Base-by-base conservation (phyloP, 2,113 vertebrate species). In the Acrocephalus kingi region DNA sequence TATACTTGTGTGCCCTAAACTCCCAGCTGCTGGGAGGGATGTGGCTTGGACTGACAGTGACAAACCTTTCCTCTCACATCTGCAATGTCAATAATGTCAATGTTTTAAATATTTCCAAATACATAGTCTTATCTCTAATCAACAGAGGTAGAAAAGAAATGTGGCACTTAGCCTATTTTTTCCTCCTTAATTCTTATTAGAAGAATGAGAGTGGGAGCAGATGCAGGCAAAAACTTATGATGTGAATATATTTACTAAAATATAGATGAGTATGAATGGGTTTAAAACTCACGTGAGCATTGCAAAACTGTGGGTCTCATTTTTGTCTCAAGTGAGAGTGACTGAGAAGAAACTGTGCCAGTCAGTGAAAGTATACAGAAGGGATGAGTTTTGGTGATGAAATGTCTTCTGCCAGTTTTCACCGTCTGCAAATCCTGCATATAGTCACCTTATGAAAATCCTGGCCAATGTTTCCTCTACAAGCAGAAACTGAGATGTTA, bases 191-290 rank as follows among this genome's bases (percentile, higher is more conserved):
- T 20, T 11, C 10, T 85, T 89, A 23, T 41, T 31, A 69, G 30
- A 73, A 90, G 21, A 8, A 30, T 59, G 46, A 82, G 9, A 39
- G 20, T 5, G 2, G 9, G 5, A 82, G 9, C 5, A 84, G 13
- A 8, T 67, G 27, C 7, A 31, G 17, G 22, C 28, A 28, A 64
- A 37, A 45, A 10, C 19, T 12, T 2, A 11, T 16, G 1, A 1
- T 52, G 10, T 31, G 30, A 83, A 49, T 24, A n/a, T 15, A 49
- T 54, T 15, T 62, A 8, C 5, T 64, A 54, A 79, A 68, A 87
- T 15, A 54, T 0, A 41, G 6, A 7, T 23, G 10, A 10, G 3
- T 7, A 7, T 22, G 25, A 69, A 35, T 5, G 17, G 2, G 1
- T 72, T 51, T 23, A 30, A 79, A 49, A 41, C 19, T 62, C 4